Evolutionary conservation across 2,888 invertebrate genomes (phyloP), one percentile per base, ranked within the genome.

Genomic region (Drosophila paranaensis): DNA sequence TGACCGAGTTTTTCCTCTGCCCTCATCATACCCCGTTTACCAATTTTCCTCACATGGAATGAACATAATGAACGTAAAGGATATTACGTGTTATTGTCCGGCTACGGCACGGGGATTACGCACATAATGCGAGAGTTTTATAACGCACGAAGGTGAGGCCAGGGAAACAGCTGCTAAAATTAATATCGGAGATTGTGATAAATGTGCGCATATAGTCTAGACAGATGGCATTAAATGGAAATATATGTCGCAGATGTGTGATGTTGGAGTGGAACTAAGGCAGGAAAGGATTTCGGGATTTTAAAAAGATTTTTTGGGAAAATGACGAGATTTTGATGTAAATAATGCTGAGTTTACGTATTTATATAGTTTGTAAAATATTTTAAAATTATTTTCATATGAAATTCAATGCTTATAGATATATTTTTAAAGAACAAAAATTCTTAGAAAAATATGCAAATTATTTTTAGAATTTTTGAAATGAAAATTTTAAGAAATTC

Each of bases 31-130:
- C 27, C 39, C 53, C 6, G 6, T 27, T 53, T 10, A 43, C 2
- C 11, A 5, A 8, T 3, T 5, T 43, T 14, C 14, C 4, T n/a
- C n/a, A n/a, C n/a, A n/a, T n/a, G n/a, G n/a, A 42, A 37, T 37
- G 14, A 11, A 43, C 53, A 53, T 45, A 30, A 37, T 14, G 35
- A 27, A 35, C 14, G 16, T 16, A 25, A 63, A 39, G 30, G 25
- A 42, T 37, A 42, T 37, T 8, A 11, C 2, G 13, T 37, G 56
- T 39, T 45, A 25, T 51, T 56, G 13, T 54, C 46, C 40, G 16
- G 46, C 30, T 33, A 20, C 16, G 39, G 27, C 50, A 9, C 27
- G 6, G 35, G 66, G 54, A 65, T 65, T 55, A 55, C 40, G 50
- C 46, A 16, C n/a, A 50, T 50, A 42, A 37, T 48, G 13, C 37